These are phyloP conservation scores for Falco rusticolus DNA, from an alignment of 2,797 vertebrate species.

Conservation along the genomic window DNA sequence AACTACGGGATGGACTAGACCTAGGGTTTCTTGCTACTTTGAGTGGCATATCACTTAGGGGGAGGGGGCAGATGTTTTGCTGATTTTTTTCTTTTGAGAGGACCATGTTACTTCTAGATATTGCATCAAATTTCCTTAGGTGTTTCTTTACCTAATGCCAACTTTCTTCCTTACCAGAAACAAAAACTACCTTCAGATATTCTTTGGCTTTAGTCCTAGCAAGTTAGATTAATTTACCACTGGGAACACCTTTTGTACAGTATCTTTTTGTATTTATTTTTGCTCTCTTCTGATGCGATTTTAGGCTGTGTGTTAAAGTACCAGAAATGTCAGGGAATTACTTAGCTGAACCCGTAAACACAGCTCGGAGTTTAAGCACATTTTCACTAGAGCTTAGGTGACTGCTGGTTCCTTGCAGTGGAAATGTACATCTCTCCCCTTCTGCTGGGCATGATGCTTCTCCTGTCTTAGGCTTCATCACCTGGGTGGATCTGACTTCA, in stretches of 20 bases:
- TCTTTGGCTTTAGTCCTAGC: background rate
- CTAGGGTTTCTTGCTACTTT: background rate
- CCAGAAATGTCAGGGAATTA: background rate
- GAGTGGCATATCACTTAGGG: background rate
- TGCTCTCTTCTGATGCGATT: background rate
- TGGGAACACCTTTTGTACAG: background rate
- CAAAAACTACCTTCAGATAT: background rate
- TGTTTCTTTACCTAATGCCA: background rate
- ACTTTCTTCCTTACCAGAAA: background rate
- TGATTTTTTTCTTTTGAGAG: background rate
- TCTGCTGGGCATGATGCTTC: background rate
- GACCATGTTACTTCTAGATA: background rate
- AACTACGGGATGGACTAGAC: background rate
- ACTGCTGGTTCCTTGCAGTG: background rate
- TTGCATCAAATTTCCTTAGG: background rate
- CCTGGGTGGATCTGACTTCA: background rate
- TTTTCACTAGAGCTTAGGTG: background rate
- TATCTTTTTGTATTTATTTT: background rate
- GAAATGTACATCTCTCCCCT: background rate
- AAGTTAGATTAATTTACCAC: background rate
- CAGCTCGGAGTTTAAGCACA: accelerated
- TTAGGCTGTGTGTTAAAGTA: background rate
- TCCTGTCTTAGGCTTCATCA: background rate
- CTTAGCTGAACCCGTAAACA: background rate
- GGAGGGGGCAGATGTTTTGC: background rate